Conservation (phyloP, 2,888 invertebrate species). For the Dolichomitus sp. region DNA sequence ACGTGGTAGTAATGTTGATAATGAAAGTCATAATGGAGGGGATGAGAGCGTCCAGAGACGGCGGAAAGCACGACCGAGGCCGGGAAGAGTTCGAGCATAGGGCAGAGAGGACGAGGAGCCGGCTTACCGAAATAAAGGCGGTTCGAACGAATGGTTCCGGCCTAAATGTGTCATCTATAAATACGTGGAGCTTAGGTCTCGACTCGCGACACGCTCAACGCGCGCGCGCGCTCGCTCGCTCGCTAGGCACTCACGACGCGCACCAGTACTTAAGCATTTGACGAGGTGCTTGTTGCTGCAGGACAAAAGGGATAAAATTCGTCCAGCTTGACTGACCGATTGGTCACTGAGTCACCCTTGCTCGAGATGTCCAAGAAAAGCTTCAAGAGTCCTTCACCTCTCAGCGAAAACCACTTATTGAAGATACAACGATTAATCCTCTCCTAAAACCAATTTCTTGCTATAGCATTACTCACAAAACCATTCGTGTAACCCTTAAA, state of each 20-base stretch:
- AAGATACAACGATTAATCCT: not conserved
- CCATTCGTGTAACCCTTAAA: not conserved
- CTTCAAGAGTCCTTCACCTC: slow-evolving; percentile 42
- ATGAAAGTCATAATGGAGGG: slow-evolving; percentile 18
- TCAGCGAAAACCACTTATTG: not conserved
- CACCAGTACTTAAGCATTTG: slow-evolving; percentile 36
- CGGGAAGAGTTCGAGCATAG: slow-evolving; percentile 37
- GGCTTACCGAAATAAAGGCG: slow-evolving; percentile 79
- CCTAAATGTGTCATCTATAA: slow-evolving; percentile 85
- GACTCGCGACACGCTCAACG: slow-evolving; percentile 54
- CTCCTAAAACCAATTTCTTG: not conserved
- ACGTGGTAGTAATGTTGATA: slow-evolving; percentile 11
- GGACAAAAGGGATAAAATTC: slow-evolving; percentile 57
- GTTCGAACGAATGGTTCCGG: slow-evolving; percentile 78
- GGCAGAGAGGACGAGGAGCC: slow-evolving; percentile 28
- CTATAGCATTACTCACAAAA: not conserved
- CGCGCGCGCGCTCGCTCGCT: slow-evolving; percentile 15
- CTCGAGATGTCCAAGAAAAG: slow-evolving; percentile 26
- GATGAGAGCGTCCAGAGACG: slow-evolving; percentile 22
- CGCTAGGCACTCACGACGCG: slow-evolving; percentile 41
- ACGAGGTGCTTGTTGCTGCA: slow-evolving; percentile 31
- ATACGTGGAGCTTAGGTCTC: slow-evolving; percentile 75
- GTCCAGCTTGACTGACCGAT: slow-evolving; percentile 46
- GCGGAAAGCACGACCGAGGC: slow-evolving; percentile 29
- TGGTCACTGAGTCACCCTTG: slow-evolving; percentile 52